Evolutionary conservation across 1,140 invertebrate genomes (phyloP).

Genomic region (Odontomachus brunneus): DNA sequence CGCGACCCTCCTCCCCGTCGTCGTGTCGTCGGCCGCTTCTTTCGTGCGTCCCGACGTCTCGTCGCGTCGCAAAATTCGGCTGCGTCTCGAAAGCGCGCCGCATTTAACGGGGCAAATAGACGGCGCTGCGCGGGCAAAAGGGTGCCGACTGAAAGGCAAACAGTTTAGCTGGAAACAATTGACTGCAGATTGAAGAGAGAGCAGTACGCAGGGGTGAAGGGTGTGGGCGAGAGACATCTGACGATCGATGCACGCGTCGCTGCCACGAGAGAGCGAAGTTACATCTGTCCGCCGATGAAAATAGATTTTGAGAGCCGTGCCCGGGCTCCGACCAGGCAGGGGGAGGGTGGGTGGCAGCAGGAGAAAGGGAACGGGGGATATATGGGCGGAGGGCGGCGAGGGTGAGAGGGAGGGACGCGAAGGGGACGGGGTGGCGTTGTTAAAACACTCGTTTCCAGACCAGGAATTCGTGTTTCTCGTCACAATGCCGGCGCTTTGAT

Average conservation of each 20-base stretch:
- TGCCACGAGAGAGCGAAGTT: conserved; percentile 77
- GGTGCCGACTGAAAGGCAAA: conserved; percentile 85
- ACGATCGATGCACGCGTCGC: conserved; percentile 83
- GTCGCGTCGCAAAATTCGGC: conserved; percentile 74
- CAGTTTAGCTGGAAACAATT: conserved; percentile 86
- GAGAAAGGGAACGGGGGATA: conserved; percentile 21
- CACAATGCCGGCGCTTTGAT: conserved; percentile 74
- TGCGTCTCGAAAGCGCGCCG: conserved; percentile 76
- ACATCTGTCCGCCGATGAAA: conserved; percentile 81
- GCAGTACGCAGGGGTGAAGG: conserved; percentile 38
- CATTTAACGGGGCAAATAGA: conserved; percentile 84
- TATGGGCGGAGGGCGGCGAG: conserved; percentile 10
- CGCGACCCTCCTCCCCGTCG: conserved; percentile 3
- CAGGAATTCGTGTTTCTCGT: conserved; percentile 75
- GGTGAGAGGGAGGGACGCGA: neutral
- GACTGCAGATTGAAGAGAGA: conserved; percentile 85
- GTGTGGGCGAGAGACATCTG: conserved; percentile 75
- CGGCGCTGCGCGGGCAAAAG: conserved; percentile 81
- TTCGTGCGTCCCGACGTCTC: conserved; percentile 21
- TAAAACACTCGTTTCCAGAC: conserved; percentile 77
- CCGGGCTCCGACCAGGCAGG: conserved; percentile 41
- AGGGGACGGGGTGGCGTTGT: conserved; percentile 63
- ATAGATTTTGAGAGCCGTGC: conserved; percentile 80
- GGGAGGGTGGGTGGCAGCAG: conserved; percentile 44
- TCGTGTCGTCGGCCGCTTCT: neutral